phyloP scores from a whole-genome alignment of 2,797 vertebrate genomes.

The Podargus strigoides region DNA sequence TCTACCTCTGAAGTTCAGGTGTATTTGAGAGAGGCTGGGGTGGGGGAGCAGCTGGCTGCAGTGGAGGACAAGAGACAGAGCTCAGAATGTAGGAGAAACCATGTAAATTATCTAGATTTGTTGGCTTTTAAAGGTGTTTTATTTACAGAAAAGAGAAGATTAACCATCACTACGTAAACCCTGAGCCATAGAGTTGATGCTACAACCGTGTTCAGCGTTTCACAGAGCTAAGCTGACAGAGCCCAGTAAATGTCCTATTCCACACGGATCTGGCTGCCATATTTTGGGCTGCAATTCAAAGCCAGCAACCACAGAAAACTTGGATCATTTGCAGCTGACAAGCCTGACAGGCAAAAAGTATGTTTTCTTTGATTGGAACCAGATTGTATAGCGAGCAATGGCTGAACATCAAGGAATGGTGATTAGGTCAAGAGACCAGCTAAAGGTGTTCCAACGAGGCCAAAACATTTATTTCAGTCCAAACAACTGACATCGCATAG shows the following conservation, averaged over 20 bases:
- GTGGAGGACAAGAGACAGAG: background rate
- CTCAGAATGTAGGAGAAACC: background rate
- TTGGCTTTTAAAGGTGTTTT: background rate
- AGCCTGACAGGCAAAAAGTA: conserved; percentile 28
- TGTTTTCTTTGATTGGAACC: background rate
- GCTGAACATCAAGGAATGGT: background rate
- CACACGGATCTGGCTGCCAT: conserved; percentile 18
- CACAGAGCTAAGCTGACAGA: background rate
- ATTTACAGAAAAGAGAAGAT: background rate
- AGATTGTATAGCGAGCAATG: background rate
- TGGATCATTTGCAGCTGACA: conserved; percentile 56
- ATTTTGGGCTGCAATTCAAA: conserved; percentile 60
- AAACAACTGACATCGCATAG: background rate
- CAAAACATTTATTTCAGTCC: background rate
- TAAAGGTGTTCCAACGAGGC: background rate
- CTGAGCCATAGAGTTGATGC: background rate
- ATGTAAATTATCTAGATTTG: background rate
- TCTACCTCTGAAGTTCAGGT: background rate
- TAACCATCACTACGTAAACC: background rate
- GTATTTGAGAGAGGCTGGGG: background rate
- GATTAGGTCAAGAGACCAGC: background rate
- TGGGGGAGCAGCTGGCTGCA: background rate
- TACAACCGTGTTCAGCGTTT: background rate
- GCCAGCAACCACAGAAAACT: conserved; percentile 43
- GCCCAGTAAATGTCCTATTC: background rate